Base-by-base conservation (phyloP, 2,113 vertebrate species). In the Sciurus niger region DNA sequence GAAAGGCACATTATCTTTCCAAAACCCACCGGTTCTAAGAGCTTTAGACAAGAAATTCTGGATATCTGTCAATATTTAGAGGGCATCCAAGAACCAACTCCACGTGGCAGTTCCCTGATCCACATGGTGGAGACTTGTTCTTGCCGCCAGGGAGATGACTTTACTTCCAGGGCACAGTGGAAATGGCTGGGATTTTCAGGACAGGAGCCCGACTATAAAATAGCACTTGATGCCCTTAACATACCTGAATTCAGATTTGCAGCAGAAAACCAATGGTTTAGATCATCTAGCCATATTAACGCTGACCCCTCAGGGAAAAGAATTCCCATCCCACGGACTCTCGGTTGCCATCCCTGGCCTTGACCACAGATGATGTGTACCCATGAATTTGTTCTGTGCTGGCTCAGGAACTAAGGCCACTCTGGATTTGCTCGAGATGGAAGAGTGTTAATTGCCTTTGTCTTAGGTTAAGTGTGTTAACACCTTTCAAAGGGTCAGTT, bases 1-100 rank as follows among this genome's bases (percentile, higher is more conserved):
- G 4, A n/a, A 65, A 37, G 46, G 5, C n/a, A n/a, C 9, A 1
- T 17, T 10, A n/a, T 30, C 72, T 60, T 43, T 9, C 70, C 6
- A 79, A 46, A 4, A 6, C 46, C 51, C 43, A 16, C 43, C 30
- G 40, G 4, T 12, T 55, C 65, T 22, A 0, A 46, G 53, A 43
- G 48, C 43, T 55, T 32, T 34, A 4, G 72, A 32, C 37, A 20
- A 73, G n/a, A 37, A 73, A 55, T 2, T 2, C 8, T 10, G 58
- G 46, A 25, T 51, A 65, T 25, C 2, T 32, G 46, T 43, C 1
- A 1, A 43, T 6, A 53, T 18, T 16, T 9, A n/a, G 18, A 3
- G 16, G 17, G 1, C 0, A 0, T 6, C 0, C 9, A 17, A 43
- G 34, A 40, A 40, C 1, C 25, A 18, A 34, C 11, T 5, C 24